Conservation (phyloP, 2,888 invertebrate species). For the Clunio marinus region DNA sequence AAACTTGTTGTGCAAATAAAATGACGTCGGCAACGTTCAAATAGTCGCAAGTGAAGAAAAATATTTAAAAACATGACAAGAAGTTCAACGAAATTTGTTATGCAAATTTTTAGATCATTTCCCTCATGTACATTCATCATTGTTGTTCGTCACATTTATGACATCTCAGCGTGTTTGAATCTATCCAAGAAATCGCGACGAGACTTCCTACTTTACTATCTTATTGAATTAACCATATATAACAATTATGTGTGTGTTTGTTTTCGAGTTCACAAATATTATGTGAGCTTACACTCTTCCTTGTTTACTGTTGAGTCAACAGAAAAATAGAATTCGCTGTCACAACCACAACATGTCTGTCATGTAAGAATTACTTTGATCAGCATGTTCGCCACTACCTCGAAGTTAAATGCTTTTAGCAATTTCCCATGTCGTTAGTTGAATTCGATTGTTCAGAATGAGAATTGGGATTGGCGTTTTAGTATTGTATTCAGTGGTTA, state of each 20-base stretch:
- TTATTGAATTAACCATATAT: conserved; percentile 9
- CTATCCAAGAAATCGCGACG: too few species aligned
- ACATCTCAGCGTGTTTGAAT: neutral
- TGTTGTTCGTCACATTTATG: neutral
- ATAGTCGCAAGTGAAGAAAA: too few species aligned
- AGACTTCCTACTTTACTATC: neutral
- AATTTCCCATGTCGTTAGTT: conserved; percentile 8
- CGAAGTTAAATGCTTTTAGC: neutral
- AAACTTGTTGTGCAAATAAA: too few species aligned
- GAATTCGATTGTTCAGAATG: conserved; percentile 1
- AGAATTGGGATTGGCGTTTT: conserved; percentile 34
- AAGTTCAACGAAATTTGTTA: too few species aligned
- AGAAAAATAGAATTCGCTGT: neutral
- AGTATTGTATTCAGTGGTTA: conserved; percentile 34
- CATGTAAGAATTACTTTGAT: neutral
- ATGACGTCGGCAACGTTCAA: too few species aligned
- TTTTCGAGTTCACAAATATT: neutral
- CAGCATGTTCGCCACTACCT: neutral
- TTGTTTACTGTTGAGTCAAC: neutral
- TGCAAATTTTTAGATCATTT: too few species aligned
- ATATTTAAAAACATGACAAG: too few species aligned
- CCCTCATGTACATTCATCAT: too few species aligned
- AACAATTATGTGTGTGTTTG: neutral
- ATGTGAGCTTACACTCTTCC: conserved; percentile 11
- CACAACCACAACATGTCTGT: neutral